Base-by-base conservation (phyloP, 2,113 vertebrate genomes). In the Pogona vitticeps region DNA sequence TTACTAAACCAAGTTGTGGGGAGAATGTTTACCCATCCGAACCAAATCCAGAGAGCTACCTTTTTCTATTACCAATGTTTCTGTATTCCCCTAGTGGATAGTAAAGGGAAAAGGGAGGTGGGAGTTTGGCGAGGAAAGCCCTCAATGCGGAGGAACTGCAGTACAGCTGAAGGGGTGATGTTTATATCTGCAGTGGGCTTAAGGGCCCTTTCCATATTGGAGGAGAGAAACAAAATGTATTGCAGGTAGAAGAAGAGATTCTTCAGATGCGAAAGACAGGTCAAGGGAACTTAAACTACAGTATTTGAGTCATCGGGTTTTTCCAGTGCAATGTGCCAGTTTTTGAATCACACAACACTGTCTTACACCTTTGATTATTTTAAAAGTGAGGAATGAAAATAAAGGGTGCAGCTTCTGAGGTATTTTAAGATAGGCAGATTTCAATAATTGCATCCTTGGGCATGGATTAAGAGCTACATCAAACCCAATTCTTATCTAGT, bases 141-240 rank as follows among this genome's bases (percentile, higher is more conserved):
- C 26, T 46, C 6, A 56, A 13, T 86, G 84, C 88, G 40, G 80
- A 40, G 84, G 80, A 36, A 67, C 46, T 83, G 88, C 88, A 63
- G 88, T 46, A 59, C 20, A 13, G 31, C 42, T 21, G 12, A 67
- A 68, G 79, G 71, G 52, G 61, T 72, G 26, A 12, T 81, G 21
- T 58, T 87, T 52, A 70, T 68, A 9, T 68, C 71, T n/a, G 28
- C 72, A 6, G 9, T 65, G 38, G 14, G 38, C 73, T 40, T 9
- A 14, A n/a, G 23, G 3, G 9, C 14, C n/a, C 42, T 3, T 63
- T 84, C 10, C 40, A 26, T n/a, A 31, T 13, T n/a, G 31, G 21
- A 23, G 70, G 67, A 72, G 31, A 63, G 8, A 70, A 77, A 58
- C 46, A 40, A 46, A 52, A 26, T 7, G 40, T 15, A 9, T 42